Conservation (phyloP, 2,113 vertebrate genomes). For the Limanda limanda region DNA sequence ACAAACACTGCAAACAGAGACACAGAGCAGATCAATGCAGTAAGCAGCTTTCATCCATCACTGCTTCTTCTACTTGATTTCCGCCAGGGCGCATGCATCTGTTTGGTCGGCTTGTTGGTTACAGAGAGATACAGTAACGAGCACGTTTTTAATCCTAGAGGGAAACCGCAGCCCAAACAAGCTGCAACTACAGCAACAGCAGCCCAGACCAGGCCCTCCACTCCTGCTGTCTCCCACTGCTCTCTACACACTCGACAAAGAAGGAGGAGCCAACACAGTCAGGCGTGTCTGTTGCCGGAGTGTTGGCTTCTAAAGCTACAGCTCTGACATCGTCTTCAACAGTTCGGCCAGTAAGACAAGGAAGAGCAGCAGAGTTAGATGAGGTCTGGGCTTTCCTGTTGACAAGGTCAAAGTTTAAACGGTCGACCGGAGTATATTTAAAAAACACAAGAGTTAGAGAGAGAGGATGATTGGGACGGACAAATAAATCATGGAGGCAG, state of each 20-base stretch:
- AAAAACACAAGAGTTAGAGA: slow-evolving; percentile 47
- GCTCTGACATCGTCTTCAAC: slow-evolving; percentile 31
- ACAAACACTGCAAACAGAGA: slow-evolving; percentile 39
- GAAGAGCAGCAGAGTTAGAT: slow-evolving; percentile 17
- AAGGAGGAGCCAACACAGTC: background rate
- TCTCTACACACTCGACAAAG: background rate
- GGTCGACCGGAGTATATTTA: slow-evolving; percentile 53
- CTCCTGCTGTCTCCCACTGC: background rate
- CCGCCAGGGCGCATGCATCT: slow-evolving; percentile 51
- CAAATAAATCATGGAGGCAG: slow-evolving; percentile 34
- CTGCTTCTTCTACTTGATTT: slow-evolving; percentile 41
- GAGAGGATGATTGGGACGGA: slow-evolving; percentile 29
- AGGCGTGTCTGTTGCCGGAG: slow-evolving; percentile 1
- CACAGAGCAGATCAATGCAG: slow-evolving; percentile 33
- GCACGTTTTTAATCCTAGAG: background rate
- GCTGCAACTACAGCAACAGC: slow-evolving; percentile 44
- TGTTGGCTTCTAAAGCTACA: slow-evolving; percentile 8
- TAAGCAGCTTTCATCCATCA: slow-evolving; percentile 27
- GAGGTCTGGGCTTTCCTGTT: slow-evolving; percentile 70
- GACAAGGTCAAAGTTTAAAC: slow-evolving; percentile 55
- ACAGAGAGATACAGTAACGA: background rate
- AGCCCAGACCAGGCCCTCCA: slow-evolving; percentile 57
- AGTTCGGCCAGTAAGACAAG: slow-evolving; percentile 31
- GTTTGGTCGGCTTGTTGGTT: slow-evolving; percentile 40
- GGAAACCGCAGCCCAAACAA: slow-evolving; percentile 17